Conservation (phyloP, 2,888 invertebrate genomes). For the Plusia festucae region DNA sequence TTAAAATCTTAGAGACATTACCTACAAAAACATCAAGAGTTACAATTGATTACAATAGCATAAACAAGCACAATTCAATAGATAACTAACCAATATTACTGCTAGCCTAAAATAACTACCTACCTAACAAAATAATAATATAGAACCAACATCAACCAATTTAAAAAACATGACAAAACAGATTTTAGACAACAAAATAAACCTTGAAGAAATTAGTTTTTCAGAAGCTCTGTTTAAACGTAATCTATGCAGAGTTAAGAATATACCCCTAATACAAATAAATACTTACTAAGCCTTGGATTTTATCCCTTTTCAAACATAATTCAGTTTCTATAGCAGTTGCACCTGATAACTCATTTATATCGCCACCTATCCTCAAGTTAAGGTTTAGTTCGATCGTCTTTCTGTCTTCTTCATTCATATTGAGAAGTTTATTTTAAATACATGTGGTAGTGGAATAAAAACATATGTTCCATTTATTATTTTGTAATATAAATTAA, state of each 20-base stretch:
- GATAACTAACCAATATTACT: too few species aligned
- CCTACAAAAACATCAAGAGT: too few species aligned
- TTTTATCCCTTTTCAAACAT: constrained; percentile 64
- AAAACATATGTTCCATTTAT: constrained; percentile 20
- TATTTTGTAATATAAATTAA: not conserved
- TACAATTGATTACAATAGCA: too few species aligned
- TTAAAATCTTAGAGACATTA: too few species aligned
- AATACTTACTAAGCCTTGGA: constrained; percentile 75
- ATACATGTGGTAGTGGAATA: constrained; percentile 7
- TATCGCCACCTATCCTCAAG: constrained; percentile 78
- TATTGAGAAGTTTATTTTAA: constrained; percentile 16
- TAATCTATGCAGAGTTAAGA: too few species aligned
- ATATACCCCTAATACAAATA: too few species aligned
- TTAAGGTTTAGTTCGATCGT: constrained; percentile 85
- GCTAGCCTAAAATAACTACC: too few species aligned
- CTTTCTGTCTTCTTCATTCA: constrained; percentile 78
- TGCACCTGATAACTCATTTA: constrained; percentile 72
- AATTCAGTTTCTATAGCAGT: constrained; percentile 75
- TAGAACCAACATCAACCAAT: too few species aligned
- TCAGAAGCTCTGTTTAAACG: not conserved
- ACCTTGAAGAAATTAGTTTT: not conserved
- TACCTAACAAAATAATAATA: too few species aligned
- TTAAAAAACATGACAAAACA: not conserved
- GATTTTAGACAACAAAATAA: too few species aligned
- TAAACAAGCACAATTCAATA: too few species aligned